Percentiles rank a stretch among this genome's conserved stretches.
phyloP scores from a whole-genome alignment of 1,140 invertebrate genomes.

The Oncopeltus fasciatus region DNA sequence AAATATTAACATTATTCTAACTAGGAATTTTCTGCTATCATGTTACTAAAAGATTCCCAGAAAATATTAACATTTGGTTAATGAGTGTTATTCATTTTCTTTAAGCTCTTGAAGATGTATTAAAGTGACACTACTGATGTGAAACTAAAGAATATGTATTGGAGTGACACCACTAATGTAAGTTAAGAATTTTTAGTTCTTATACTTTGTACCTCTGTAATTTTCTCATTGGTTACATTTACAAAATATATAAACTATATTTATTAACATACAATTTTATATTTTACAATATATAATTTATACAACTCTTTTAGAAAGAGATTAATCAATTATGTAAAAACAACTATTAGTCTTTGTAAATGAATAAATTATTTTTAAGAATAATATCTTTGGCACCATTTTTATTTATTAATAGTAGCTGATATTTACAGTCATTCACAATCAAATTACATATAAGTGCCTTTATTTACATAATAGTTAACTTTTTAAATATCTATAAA shows the following conservation, averaged over 20 bases:
- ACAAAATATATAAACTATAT: constrained; percentile 5
- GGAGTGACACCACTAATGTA: no score
- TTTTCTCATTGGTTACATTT: no score
- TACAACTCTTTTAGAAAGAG: not conserved
- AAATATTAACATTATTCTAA: no score
- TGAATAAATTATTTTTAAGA: constrained; percentile 1
- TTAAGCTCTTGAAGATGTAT: no score
- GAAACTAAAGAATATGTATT: no score
- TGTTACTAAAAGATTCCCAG: no score
- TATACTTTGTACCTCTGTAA: no score
- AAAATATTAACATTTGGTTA: no score
- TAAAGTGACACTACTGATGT: no score
- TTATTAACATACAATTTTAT: not conserved
- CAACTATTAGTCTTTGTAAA: constrained; percentile 1
- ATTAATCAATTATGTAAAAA: constrained; percentile 2
- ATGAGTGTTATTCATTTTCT: no score
- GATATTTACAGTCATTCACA: not conserved
- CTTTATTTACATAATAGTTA: not conserved
- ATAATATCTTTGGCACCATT: constrained; percentile 6
- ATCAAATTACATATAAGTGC: not conserved
- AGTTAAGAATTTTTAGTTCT: no score
- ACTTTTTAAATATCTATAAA: not conserved
- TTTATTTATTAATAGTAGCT: not conserved
- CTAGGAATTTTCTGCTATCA: no score
- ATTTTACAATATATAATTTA: not conserved